Percentiles rank a stretch among this genome's conserved stretches.
Evolutionary conservation across 2,113 vertebrate genomes (phyloP).

Genomic region (Elephas maximus): DNA sequence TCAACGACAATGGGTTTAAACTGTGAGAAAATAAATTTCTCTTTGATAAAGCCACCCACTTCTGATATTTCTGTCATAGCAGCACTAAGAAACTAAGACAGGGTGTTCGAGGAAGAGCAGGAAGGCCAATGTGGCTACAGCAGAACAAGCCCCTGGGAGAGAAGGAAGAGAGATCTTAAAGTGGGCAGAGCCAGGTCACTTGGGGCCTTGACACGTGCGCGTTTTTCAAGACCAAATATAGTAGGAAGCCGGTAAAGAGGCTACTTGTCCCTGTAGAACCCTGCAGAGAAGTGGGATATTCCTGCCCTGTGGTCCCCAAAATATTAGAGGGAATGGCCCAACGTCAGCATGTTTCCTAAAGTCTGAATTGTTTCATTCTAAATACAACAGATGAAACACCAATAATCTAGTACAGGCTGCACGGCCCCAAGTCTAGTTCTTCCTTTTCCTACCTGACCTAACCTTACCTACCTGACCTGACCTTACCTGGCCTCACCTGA

Average conservation of each 20-base stretch:
- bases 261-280: not conserved
- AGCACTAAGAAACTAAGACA: not conserved
- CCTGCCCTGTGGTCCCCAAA: not conserved
- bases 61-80: not conserved
- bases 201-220: not conserved
- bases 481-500: not conserved
- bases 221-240: not conserved
- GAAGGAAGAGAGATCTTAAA: rapidly evolving
- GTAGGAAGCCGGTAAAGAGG: too few relatives aligned
- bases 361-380: not conserved
- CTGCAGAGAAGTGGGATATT: not conserved
- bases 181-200: too few relatives aligned
- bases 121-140: not conserved
- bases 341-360: not conserved
- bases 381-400: not conserved
- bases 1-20: too few relatives aligned
- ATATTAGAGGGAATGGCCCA: not conserved
- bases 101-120: not conserved
- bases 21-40: too few relatives aligned
- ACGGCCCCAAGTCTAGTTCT: not conserved
- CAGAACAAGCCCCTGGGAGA: not conserved
- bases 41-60: too few relatives aligned
- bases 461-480: not conserved
- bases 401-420: too few relatives aligned
- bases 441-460: not conserved